Evolutionary conservation across 1,140 invertebrate genomes (phyloP), one percentile per base, ranked within the genome.

Genomic region (Colletes gigas): DNA sequence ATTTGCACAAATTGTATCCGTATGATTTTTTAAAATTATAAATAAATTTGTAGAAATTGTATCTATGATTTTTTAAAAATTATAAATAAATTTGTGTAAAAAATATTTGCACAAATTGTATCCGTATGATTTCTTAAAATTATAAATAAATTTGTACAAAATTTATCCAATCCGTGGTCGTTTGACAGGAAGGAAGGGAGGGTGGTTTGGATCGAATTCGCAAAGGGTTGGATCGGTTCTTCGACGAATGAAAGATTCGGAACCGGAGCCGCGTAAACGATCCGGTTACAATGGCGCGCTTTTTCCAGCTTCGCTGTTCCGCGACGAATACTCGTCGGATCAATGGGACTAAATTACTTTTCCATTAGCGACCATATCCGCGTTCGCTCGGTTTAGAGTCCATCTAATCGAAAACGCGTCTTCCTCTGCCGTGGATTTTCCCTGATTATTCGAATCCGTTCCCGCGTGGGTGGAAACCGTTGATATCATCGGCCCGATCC

Each of bases 291-390:
- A 67, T 54, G 74, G 52, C 67, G 66, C 60, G 54, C 19, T 41
- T 68, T 67, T 71, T 47, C 15, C 81, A 6, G 44, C 17, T 66
- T 73, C 81, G 79, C 81, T 69, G 57, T 15, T 30, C 21, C 63
- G 52, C 75, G 68, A 55, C 76, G 63, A 79, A 74, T 83, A 71
- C 79, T 84, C 82, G 78, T 89, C 80, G 82, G 83, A 86, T 78
- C 81, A 83, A 83, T 78, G 72, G 83, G 81, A 86, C 83, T 57
- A 86, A 89, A 88, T 89, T 69, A 85, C 88, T 84, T 88, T 89
- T 86, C 85, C 87, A 84, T 89, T 81, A 83, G 75, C 78, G 75
- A 75, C 79, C 81, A 74, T n/a, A n/a, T 83, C 71, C 10, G n/a
- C 10, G 19, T 4, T 4, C 3, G 78, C 62, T 69, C 60, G 54